Percentiles rank a stretch among this genome's conserved stretches.
Conservation (phyloP, 2,888 invertebrate genomes). For the Drosophila formosana region DNA sequence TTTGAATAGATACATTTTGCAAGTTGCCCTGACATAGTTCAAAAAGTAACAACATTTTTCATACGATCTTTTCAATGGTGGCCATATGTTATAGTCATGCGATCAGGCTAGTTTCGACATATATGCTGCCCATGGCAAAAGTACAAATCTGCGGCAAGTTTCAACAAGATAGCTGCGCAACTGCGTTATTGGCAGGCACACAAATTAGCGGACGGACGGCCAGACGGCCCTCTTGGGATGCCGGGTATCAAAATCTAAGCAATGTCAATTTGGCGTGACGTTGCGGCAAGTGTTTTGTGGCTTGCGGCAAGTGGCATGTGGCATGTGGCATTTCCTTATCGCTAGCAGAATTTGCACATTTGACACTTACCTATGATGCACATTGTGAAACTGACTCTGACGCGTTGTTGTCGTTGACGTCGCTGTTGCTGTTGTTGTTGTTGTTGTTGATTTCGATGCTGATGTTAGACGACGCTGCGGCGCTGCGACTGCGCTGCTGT, state of each 20-base stretch:
- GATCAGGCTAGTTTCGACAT: not conserved
- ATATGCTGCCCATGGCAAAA: not conserved
- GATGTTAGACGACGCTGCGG: conserved; percentile 21
- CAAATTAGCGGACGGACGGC: not conserved
- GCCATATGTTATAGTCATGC: too few relatives aligned
- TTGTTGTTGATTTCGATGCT: conserved; percentile 23
- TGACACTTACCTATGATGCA: conserved; percentile 51
- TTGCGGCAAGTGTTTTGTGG: conserved; percentile 2
- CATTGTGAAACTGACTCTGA: conserved; percentile 24
- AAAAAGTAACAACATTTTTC: too few relatives aligned
- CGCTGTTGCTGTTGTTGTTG: conserved; percentile 8
- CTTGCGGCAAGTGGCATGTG: conserved; percentile 6
- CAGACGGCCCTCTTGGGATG: not conserved
- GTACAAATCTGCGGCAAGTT: not conserved
- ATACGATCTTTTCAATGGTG: too few relatives aligned
- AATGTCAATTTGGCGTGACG: conserved; percentile 11
- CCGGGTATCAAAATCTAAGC: not conserved
- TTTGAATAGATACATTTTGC: too few relatives aligned
- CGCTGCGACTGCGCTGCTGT: conserved; percentile 19
- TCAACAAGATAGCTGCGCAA: not conserved
- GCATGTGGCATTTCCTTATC: conserved; percentile 35
- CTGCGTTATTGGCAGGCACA: not conserved
- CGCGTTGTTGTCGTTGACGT: not conserved
- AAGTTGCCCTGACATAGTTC: too few relatives aligned
- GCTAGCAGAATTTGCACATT: conserved; percentile 7